Conservation (phyloP, 2,888 invertebrate genomes). For the Allophyes oxyacanthae region DNA sequence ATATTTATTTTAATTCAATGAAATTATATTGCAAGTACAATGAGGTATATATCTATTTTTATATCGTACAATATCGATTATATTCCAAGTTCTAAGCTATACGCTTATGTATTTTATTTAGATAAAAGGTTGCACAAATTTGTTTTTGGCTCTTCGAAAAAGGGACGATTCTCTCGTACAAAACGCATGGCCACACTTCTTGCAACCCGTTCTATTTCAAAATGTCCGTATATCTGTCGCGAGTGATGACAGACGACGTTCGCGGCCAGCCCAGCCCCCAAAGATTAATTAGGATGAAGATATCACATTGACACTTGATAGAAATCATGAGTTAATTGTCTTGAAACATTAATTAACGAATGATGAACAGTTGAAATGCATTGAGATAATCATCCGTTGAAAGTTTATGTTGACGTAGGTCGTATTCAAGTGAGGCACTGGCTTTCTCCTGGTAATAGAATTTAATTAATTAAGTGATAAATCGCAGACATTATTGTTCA, state of each 20-base stretch:
- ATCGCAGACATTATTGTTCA: too few relatives aligned
- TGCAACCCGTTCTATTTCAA: conserved; percentile 75
- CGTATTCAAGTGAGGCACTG: not conserved
- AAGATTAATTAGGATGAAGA: conserved; percentile 59
- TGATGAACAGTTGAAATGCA: not conserved
- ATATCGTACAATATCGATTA: too few relatives aligned
- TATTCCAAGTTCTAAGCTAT: too few relatives aligned
- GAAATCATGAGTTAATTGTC: conserved; percentile 20
- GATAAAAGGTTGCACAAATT: too few relatives aligned
- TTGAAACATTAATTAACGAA: conserved; percentile 14
- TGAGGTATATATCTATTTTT: too few relatives aligned
- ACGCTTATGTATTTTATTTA: too few relatives aligned
- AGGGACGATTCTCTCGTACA: not conserved
- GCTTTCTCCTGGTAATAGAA: too few relatives aligned
- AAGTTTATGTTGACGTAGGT: not conserved
- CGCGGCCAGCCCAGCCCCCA: conserved; percentile 67
- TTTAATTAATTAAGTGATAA: too few relatives aligned
- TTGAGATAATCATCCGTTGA: not conserved
- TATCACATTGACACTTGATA: conserved; percentile 58
- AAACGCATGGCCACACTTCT: conserved; percentile 16
- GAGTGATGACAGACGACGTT: conserved; percentile 85
- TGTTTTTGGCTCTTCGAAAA: not conserved
- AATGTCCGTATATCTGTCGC: conserved; percentile 80
- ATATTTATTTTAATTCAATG: too few relatives aligned
- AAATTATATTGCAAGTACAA: too few relatives aligned